phyloP scores from a whole-genome alignment of 2,113 vertebrate genomes.

The Hydrolagus affinis region DNA sequence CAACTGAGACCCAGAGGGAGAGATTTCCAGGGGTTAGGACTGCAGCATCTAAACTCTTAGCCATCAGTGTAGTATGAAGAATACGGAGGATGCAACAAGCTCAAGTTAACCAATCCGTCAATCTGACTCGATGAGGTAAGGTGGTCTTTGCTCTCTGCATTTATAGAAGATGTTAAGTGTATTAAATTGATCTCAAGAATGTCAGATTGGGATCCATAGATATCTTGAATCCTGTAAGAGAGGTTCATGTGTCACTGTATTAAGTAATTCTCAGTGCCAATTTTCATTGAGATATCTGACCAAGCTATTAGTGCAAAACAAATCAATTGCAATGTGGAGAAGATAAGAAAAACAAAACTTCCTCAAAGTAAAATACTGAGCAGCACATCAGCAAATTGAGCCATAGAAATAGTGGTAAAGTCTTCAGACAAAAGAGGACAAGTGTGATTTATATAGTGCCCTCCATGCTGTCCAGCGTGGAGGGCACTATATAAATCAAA shows the following conservation, averaged over 20 bases:
- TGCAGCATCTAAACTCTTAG: too few species aligned
- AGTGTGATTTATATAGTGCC: too few species aligned
- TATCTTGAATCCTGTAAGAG: conserved; percentile 8
- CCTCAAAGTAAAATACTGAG: neutral
- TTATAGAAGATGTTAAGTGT: conserved; percentile 13
- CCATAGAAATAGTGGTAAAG: neutral
- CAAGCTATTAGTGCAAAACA: conserved; percentile 12
- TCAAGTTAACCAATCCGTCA: too few species aligned
- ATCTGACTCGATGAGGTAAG: neutral
- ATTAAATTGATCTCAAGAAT: conserved; percentile 22
- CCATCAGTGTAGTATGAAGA: too few species aligned
- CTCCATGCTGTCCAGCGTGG: too few species aligned
- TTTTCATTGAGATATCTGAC: conserved; percentile 11
- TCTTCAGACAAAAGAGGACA: neutral
- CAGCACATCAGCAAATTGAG: conserved; percentile 2
- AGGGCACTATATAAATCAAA: too few species aligned
- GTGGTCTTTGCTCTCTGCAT: neutral
- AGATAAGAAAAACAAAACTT: conserved; percentile 14
- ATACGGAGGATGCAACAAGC: too few species aligned
- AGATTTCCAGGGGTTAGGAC: too few species aligned
- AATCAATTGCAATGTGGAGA: neutral
- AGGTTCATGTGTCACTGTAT: conserved; percentile 3
- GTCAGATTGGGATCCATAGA: neutral
- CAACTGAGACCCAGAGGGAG: too few species aligned
- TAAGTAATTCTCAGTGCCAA: neutral